A percentile compares a stretch with the other conserved stretches of the same genome.
Evolutionary conservation across 2,113 vertebrate genomes (phyloP).

Genomic region (Neolamprologus variostigma): DNA sequence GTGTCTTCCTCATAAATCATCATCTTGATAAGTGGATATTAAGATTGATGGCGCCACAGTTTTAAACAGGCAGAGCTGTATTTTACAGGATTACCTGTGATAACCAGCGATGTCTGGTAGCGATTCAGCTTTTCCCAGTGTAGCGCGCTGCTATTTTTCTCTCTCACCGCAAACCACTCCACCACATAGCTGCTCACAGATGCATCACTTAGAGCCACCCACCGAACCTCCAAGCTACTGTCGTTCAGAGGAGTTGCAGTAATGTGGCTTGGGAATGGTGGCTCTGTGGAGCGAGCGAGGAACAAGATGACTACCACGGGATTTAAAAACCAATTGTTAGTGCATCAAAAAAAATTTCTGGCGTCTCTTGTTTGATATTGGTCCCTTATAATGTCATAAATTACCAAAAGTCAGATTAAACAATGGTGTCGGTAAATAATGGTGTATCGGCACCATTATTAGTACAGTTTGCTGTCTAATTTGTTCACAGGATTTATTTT

Average conservation of each 20-base stretch:
- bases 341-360: not conserved
- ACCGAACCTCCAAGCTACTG: slow-evolving; percentile 35
- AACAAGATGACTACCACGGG: not conserved
- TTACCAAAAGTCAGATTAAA: not conserved
- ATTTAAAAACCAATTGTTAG: not conserved
- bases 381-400: not conserved
- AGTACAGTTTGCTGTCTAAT: not conserved
- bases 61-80: not conserved
- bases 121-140: slow-evolving; percentile 42
- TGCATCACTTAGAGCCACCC: slow-evolving; percentile 8
- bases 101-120: not conserved
- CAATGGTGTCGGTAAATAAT: not conserved
- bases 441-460: not conserved
- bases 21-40: not conserved
- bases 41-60: rapidly evolving
- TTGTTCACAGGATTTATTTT: not conserved
- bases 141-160: not conserved
- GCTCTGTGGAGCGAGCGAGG: not conserved
- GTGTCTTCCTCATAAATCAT: not conserved
- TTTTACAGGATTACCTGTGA: slow-evolving; percentile 22
- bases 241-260: slow-evolving; percentile 11
- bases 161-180: slow-evolving; percentile 54
- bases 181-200: slow-evolving; percentile 45
- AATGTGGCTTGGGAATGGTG: not conserved
- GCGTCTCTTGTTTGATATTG: not conserved